A percentile compares a stretch with the other conserved stretches of the same genome.
Conservation (phyloP, 2,797 vertebrate genomes). For the Manis pentadactyla region DNA sequence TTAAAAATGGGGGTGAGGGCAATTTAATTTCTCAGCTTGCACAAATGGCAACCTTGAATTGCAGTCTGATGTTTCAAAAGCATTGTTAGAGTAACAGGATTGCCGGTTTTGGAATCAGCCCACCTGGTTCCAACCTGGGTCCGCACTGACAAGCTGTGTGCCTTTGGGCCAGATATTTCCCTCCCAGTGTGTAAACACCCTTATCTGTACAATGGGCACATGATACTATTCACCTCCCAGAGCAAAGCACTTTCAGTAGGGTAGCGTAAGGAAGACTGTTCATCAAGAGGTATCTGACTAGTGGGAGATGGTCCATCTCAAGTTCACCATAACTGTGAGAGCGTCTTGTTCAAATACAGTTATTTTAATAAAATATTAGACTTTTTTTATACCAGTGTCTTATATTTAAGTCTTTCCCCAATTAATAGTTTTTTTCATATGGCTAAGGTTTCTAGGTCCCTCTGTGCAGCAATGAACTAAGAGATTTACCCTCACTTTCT, state of each 20-base stretch:
- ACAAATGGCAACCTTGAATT: background rate
- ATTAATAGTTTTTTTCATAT: background rate
- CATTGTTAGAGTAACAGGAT: background rate
- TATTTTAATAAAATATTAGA: constrained; percentile 6
- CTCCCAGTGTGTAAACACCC: background rate
- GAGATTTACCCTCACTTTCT: background rate
- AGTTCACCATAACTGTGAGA: background rate
- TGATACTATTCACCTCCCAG: background rate
- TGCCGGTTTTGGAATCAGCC: background rate
- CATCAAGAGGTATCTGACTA: background rate
- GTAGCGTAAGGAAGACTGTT: background rate
- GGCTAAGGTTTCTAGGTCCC: background rate
- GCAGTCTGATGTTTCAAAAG: background rate
- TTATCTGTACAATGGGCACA: background rate
- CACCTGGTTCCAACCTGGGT: background rate
- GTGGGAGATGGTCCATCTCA: background rate
- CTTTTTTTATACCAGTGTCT: background rate
- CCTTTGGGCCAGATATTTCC: background rate
- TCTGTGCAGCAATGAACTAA: background rate
- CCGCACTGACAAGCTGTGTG: background rate
- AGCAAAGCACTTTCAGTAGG: background rate
- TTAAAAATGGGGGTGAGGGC: background rate
- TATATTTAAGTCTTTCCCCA: background rate
- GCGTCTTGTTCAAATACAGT: background rate
- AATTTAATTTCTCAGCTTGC: background rate